A percentile compares a stretch with the other conserved stretches of the same genome.
Evolutionary conservation across 2,888 invertebrate genomes (phyloP).

Genomic region (Leptothorax acervorum): DNA sequence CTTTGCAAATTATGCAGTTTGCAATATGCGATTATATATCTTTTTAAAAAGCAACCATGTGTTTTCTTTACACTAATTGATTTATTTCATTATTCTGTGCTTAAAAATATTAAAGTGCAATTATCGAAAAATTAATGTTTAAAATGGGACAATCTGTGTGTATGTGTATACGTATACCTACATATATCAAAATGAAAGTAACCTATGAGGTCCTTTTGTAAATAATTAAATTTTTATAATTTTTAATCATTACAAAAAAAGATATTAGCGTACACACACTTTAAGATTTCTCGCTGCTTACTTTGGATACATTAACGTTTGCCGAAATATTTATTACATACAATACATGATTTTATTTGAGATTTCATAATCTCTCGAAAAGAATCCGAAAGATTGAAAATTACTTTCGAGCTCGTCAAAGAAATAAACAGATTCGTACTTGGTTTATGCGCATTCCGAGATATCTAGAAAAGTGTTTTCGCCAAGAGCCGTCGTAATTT

Average conservation of each 20-base stretch:
- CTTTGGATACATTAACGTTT: background rate
- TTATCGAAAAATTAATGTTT: too few species aligned
- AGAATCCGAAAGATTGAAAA: background rate
- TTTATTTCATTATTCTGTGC: too few species aligned
- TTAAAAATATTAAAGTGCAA: too few species aligned
- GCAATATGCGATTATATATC: too few species aligned
- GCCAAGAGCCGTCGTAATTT: slow-evolving; percentile 4
- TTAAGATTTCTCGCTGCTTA: background rate
- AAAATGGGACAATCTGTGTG: too few species aligned
- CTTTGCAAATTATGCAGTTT: too few species aligned
- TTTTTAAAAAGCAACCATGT: too few species aligned
- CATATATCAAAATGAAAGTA: too few species aligned
- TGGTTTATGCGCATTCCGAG: background rate
- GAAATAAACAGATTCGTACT: background rate
- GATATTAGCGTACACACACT: background rate
- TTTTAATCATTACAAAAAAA: background rate
- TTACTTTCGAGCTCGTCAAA: background rate
- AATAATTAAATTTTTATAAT: background rate
- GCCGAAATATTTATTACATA: background rate
- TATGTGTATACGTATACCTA: too few species aligned
- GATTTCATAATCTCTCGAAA: background rate
- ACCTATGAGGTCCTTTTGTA: too few species aligned
- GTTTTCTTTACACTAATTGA: too few species aligned
- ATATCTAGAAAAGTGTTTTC: background rate
- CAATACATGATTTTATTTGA: background rate